Evolutionary conservation across 2,888 invertebrate genomes (phyloP).

Genomic region (Hirtodrosophila confusa): DNA sequence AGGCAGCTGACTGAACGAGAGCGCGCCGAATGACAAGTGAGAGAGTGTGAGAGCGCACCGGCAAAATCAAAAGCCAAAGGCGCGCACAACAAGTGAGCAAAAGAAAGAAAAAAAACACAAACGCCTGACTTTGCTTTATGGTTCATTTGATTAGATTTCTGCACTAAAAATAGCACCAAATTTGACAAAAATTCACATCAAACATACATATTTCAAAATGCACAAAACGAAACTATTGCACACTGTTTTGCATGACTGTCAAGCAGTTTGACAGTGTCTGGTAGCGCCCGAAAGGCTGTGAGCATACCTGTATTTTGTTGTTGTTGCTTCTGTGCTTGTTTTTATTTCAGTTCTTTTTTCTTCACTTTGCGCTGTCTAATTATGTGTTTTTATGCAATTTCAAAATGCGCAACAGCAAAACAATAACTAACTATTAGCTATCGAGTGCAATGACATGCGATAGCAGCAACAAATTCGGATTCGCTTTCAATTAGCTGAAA

Average conservation of each 20-base stretch:
- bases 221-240: slow-evolving; percentile 4
- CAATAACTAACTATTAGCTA: slow-evolving; percentile 21
- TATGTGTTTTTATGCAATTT: slow-evolving; percentile 55
- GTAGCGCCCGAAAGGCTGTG: slow-evolving; percentile 1
- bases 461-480: slow-evolving; percentile 28
- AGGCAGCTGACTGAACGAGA: slow-evolving; percentile 22
- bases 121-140: slow-evolving; percentile 25
- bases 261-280: slow-evolving; percentile 32
- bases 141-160: slow-evolving; percentile 37
- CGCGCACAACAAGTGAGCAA: slow-evolving; percentile 69
- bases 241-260: slow-evolving; percentile 29
- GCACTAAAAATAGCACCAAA: slow-evolving; percentile 25
- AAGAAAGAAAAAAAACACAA: slow-evolving; percentile 27
- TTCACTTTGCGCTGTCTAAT: slow-evolving; percentile 26
- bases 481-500: slow-evolving; percentile 67
- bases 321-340: slow-evolving; percentile 8
- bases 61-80: slow-evolving; percentile 36
- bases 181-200: slow-evolving; percentile 12
- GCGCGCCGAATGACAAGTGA: background rate
- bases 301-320: slow-evolving; percentile 19
- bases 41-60: slow-evolving; percentile 25
- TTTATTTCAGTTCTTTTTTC: slow-evolving; percentile 2
- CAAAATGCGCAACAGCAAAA: slow-evolving; percentile 23
- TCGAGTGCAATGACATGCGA: slow-evolving; percentile 66
- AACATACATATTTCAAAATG: slow-evolving; percentile 7